Conservation (phyloP, 2,113 vertebrate species). For the Cyphomyrus discorhynchus region DNA sequence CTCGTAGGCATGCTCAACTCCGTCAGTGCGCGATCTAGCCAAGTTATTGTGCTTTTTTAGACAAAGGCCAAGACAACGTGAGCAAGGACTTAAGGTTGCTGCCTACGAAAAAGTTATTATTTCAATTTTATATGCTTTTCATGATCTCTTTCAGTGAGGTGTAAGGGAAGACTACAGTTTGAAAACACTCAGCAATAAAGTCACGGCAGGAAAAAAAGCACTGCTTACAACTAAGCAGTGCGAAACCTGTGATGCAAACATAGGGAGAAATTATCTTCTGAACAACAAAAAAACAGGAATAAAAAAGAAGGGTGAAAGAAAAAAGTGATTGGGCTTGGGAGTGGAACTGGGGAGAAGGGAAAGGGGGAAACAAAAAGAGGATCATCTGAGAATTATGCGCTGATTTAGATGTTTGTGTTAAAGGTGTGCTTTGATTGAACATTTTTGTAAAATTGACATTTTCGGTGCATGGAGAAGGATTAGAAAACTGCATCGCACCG, state of each 20-base stretch:
- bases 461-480: slow-evolving; percentile 22
- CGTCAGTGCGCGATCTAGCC: slow-evolving; percentile 18
- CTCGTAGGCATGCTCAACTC: background rate
- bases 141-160: background rate
- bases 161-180: background rate
- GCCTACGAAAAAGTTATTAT: background rate
- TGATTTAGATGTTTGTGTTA: background rate
- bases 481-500: slow-evolving; percentile 28
- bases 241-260: background rate
- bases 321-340: background rate
- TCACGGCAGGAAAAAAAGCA: background rate
- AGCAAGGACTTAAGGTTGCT: slow-evolving; percentile 34
- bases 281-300: background rate
- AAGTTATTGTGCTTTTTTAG: slow-evolving; percentile 49
- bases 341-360: background rate
- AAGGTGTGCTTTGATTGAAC: background rate
- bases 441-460: background rate
- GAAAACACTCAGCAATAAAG: background rate
- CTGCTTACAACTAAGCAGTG: background rate
- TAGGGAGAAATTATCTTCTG: background rate
- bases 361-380: background rate
- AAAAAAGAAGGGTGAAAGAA: background rate
- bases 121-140: background rate
- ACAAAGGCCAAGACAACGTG: slow-evolving; percentile 72
- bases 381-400: background rate